Evolutionary conservation across 2,888 invertebrate species (phyloP), one percentile per base, ranked within the genome.

Genomic region (Lycophotia porphyrea): DNA sequence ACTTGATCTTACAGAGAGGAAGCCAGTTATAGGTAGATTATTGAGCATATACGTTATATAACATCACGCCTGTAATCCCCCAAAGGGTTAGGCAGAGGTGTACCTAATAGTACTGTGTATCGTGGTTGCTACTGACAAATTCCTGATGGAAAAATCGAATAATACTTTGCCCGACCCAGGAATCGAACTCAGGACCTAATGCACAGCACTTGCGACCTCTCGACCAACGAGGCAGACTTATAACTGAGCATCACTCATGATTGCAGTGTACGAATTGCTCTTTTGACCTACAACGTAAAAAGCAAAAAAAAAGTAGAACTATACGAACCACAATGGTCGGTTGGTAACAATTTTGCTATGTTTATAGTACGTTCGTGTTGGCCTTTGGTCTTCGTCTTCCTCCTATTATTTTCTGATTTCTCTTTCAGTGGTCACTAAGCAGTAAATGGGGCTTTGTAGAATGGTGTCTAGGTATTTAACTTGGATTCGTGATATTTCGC

Each of bases 391-490:
- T 70, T 65, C 11, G 36, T 13, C 1, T 49, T 27, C 5, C 18
- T 77, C 24, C 36, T 65, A 66, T 71, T 71, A 65, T 78, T 60
- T 60, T 77, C 39, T 24, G 71, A 60, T 78, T 78, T 71, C 60
- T 52, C 78, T 66, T 42, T n/a, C 15, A 21, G 39, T 42, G 5
- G 34, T 34, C 13, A 68, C 27, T 47, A 36, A 60, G 1, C 27
- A 18, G 27, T 66, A 42, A 42, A 52, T 42, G 2, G 2, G 70
- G 1, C 11, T 18, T 31, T n/a, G 34, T 34, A 70, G n/a, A 55
- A 55, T 55, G 2, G 5, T 27, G 11, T 55, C 27, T 27, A n/a
- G n/a, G n/a, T n/a, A n/a, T 5, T 7, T 13, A 27, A 55, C 31
- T 42, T 60, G 24, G 18, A 60, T 42, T 55, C 24, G 42, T 15